Evolutionary conservation across 23 tunicate genomes (phyloP).

Genomic region (Ciona savignyi): DNA sequence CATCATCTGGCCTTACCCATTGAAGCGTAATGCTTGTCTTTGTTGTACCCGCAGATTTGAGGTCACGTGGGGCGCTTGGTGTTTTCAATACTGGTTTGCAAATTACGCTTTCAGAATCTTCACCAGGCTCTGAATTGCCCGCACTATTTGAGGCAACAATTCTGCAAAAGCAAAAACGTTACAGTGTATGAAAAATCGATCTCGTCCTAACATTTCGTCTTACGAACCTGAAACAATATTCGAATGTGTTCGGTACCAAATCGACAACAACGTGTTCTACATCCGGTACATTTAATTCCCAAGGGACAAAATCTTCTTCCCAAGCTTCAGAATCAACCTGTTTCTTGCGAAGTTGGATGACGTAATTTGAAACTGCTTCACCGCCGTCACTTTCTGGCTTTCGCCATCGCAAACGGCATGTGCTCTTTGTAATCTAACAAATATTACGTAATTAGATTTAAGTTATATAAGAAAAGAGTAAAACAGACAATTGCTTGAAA

Average conservation of each 20-base stretch:
- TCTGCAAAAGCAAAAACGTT: constrained; percentile 13
- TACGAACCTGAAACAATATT: constrained; percentile 75
- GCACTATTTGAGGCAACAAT: constrained; percentile 77
- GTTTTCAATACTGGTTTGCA: constrained; percentile 75
- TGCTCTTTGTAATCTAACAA: constrained; percentile 63
- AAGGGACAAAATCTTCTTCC: constrained; percentile 74
- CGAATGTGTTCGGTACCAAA: constrained; percentile 62
- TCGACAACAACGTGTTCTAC: constrained; percentile 78
- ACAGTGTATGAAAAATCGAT: not conserved
- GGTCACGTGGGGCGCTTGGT: constrained; percentile 76
- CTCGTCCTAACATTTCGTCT: not conserved
- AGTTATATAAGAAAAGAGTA: too few species aligned
- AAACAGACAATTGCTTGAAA: too few species aligned
- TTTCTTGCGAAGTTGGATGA: constrained; percentile 45
- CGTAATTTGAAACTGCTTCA: constrained; percentile 52
- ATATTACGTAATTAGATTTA: too few species aligned
- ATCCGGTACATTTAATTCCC: constrained; percentile 64
- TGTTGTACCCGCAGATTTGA: constrained; percentile 81
- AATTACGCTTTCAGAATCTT: constrained; percentile 50
- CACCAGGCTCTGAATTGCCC: constrained; percentile 77
- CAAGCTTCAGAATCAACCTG: constrained; percentile 40
- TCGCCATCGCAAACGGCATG: constrained; percentile 71
- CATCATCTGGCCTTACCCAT: constrained; percentile 78
- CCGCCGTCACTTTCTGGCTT: constrained; percentile 74
- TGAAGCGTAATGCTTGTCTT: constrained; percentile 65